A percentile compares a stretch with the other conserved stretches of the same genome.
Evolutionary conservation across 2,113 vertebrate genomes (phyloP).

Genomic region (Microcebus ravelobensis): DNA sequence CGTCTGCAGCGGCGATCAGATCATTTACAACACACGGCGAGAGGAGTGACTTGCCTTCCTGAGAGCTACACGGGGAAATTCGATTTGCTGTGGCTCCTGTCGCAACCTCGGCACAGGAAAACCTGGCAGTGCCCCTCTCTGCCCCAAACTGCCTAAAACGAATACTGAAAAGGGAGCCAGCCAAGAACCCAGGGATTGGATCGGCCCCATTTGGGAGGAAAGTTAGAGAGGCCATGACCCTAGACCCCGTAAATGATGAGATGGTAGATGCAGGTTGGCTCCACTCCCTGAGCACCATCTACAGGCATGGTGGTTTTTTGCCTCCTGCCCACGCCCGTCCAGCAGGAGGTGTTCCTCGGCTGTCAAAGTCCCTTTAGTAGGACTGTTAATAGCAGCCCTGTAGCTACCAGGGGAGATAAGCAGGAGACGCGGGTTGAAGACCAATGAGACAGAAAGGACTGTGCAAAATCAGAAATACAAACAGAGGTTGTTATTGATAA

Average conservation of each 20-base stretch:
- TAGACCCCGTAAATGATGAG: fast-evolving
- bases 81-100: neutral
- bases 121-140: fast-evolving
- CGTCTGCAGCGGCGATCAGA: neutral
- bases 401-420: neutral
- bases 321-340: neutral
- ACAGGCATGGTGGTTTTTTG: neutral
- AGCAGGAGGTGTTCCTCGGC: neutral
- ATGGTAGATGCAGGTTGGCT: neutral
- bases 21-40: neutral
- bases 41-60: neutral
- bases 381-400: neutral
- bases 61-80: neutral
- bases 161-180: neutral
- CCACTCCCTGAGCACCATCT: neutral
- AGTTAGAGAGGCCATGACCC: neutral
- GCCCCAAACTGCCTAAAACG: neutral
- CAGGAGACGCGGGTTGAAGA: neutral
- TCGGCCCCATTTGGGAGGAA: fast-evolving
- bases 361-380: neutral
- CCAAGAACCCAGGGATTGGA: neutral
- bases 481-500: neutral
- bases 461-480: neutral
- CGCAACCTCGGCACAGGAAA: neutral
- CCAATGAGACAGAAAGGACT: neutral